A percentile compares a stretch with the other conserved stretches of the same genome.
phyloP scores from a whole-genome alignment of 2,888 invertebrate species.

The Lapara coniferarum region DNA sequence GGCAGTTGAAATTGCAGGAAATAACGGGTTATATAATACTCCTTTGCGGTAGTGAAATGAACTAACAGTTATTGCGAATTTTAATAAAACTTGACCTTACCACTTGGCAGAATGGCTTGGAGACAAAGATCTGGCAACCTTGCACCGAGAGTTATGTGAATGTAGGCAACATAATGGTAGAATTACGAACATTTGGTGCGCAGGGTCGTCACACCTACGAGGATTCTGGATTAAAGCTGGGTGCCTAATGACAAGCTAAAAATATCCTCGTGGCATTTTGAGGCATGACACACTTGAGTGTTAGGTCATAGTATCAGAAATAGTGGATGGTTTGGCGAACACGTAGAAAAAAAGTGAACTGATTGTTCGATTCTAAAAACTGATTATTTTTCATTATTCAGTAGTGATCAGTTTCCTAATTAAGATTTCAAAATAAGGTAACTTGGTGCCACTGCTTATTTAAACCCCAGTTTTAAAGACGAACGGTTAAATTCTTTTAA shows the following conservation, averaged over 20 bases:
- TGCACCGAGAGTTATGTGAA: slow-evolving; percentile 44
- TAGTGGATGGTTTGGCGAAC: too few relatives aligned
- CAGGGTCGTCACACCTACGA: slow-evolving; percentile 63
- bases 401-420: too few relatives aligned
- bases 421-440: too few relatives aligned
- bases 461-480: too few relatives aligned
- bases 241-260: slow-evolving; percentile 34
- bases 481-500: too few relatives aligned
- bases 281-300: neutral
- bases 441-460: too few relatives aligned
- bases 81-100: slow-evolving; percentile 66
- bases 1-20: slow-evolving; percentile 22
- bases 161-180: slow-evolving; percentile 51
- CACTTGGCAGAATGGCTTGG: slow-evolving; percentile 65
- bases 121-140: slow-evolving; percentile 55
- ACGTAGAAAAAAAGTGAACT: too few relatives aligned
- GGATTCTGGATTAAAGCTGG: slow-evolving; percentile 35
- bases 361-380: too few relatives aligned
- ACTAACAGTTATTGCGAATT: slow-evolving; percentile 49
- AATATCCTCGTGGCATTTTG: slow-evolving; percentile 12
- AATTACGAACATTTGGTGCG: slow-evolving; percentile 64
- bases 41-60: slow-evolving; percentile 33
- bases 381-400: too few relatives aligned
- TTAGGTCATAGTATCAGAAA: too few relatives aligned
- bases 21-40: slow-evolving; percentile 24